A percentile compares a stretch with the other conserved stretches of the same genome.
Conservation (phyloP, 2,113 vertebrate genomes). For the Sapayoa aenigma region DNA sequence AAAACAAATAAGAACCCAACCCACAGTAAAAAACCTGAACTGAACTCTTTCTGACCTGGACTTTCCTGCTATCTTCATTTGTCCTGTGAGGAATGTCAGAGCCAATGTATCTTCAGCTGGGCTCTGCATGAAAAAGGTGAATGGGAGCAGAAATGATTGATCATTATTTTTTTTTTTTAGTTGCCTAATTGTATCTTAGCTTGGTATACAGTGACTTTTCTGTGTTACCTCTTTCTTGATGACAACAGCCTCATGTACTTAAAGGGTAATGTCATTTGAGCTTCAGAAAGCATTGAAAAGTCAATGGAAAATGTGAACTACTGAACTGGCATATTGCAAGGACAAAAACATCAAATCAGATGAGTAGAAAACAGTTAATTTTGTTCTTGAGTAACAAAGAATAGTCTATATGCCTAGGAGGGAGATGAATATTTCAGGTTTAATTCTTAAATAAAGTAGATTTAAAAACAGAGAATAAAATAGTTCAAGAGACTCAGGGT, state of each 20-base stretch:
- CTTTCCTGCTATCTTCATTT: neutral
- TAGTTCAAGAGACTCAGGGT: neutral
- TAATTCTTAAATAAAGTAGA: neutral
- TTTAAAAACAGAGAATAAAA: neutral
- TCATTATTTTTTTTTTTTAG: neutral
- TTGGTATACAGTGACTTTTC: constrained; percentile 11
- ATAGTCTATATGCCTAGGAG: neutral
- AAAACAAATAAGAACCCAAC: neutral
- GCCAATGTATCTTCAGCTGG: neutral
- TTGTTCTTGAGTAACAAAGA: neutral
- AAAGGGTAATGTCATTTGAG: constrained; percentile 35
- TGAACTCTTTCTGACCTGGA: neutral
- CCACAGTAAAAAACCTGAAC: neutral
- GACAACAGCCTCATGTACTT: neutral
- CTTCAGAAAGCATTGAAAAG: constrained; percentile 10
- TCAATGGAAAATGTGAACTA: constrained; percentile 51
- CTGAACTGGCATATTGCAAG: constrained; percentile 45
- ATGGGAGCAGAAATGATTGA: neutral
- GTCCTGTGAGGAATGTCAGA: neutral
- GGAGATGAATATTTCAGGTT: neutral
- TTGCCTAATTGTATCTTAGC: neutral
- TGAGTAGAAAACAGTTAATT: neutral
- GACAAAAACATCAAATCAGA: neutral
- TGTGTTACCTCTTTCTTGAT: neutral
- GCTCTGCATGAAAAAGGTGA: neutral